These are phyloP conservation scores for Neomicropteryx cornuta DNA, from an alignment of 1,140 invertebrate species.

Conservation along the genomic window DNA sequence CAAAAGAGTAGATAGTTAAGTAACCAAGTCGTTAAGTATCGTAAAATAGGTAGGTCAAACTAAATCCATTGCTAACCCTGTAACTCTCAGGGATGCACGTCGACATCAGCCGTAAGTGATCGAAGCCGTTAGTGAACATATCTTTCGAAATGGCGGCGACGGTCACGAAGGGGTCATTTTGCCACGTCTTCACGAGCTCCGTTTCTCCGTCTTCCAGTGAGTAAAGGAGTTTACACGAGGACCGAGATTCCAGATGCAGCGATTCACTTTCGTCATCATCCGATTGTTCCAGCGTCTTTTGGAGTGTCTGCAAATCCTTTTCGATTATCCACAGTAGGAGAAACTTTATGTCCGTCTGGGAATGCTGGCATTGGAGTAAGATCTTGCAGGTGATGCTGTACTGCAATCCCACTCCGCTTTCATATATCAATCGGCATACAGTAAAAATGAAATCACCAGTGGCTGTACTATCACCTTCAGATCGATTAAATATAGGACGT, in stretches of 20 bases:
- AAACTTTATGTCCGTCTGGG: slow-evolving; percentile 30
- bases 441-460: slow-evolving; percentile 36
- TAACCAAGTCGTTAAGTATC: too few species aligned
- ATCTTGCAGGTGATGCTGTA: slow-evolving; percentile 38
- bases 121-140: slow-evolving; percentile 37
- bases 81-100: slow-evolving; percentile 38
- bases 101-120: slow-evolving; percentile 41
- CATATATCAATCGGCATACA: slow-evolving; percentile 33
- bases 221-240: slow-evolving; percentile 38
- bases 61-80: slow-evolving; percentile 38
- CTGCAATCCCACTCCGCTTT: slow-evolving; percentile 33
- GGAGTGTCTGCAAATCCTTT: slow-evolving; percentile 37
- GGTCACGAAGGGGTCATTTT: slow-evolving; percentile 31
- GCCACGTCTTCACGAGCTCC: slow-evolving; percentile 34
- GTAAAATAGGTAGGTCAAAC: slow-evolving; percentile 44
- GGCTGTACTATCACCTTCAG: slow-evolving; percentile 18
- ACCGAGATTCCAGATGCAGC: slow-evolving; percentile 27
- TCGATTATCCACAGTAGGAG: slow-evolving; percentile 44
- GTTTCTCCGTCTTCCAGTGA: slow-evolving; percentile 28
- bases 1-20: too few species aligned
- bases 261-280: slow-evolving; percentile 23
- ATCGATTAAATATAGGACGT: slow-evolving; percentile 20
- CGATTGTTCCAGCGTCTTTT: slow-evolving; percentile 18
- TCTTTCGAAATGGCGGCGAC: slow-evolving; percentile 39
- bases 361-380: slow-evolving; percentile 29